A percentile compares a stretch with the other conserved stretches of the same genome.
These are phyloP conservation scores for Pelochelys cantorii DNA, from an alignment of 2,797 vertebrate species.

Conservation along the genomic window DNA sequence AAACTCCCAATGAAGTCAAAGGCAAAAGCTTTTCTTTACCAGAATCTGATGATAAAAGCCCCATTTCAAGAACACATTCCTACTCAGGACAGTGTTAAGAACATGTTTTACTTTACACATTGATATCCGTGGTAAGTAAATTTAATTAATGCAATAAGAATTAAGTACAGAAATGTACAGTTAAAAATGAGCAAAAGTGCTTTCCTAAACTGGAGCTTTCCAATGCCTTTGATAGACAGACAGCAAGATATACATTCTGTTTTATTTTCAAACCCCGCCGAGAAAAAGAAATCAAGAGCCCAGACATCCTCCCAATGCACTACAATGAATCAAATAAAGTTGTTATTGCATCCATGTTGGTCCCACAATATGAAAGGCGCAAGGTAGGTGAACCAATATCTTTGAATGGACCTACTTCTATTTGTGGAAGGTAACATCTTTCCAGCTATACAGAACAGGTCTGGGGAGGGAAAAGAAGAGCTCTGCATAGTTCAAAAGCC, in stretches of 20 bases:
- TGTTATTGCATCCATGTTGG: neutral
- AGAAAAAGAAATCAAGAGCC: constrained; percentile 31
- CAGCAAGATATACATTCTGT: neutral
- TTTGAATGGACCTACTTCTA: neutral
- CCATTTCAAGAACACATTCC: neutral
- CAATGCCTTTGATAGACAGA: neutral
- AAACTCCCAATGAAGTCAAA: neutral
- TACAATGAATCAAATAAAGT: constrained; percentile 42
- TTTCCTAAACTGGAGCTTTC: neutral
- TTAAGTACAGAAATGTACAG: neutral
- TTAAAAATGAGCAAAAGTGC: neutral
- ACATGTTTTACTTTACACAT: neutral
- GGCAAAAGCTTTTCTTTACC: neutral
- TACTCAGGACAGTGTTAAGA: neutral
- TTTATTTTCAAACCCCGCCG: neutral
- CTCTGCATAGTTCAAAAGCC: neutral
- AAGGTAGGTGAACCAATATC: neutral
- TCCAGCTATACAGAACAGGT: neutral
- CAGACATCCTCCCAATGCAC: constrained; percentile 9
- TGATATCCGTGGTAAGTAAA: neutral
- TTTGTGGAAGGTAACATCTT: neutral
- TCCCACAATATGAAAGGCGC: neutral
- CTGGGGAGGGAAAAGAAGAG: neutral
- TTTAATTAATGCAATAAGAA: neutral
- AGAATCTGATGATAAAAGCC: neutral